Base-by-base conservation (phyloP, 1,140 invertebrate genomes). In the Caenorhabditis briggsae region DNA sequence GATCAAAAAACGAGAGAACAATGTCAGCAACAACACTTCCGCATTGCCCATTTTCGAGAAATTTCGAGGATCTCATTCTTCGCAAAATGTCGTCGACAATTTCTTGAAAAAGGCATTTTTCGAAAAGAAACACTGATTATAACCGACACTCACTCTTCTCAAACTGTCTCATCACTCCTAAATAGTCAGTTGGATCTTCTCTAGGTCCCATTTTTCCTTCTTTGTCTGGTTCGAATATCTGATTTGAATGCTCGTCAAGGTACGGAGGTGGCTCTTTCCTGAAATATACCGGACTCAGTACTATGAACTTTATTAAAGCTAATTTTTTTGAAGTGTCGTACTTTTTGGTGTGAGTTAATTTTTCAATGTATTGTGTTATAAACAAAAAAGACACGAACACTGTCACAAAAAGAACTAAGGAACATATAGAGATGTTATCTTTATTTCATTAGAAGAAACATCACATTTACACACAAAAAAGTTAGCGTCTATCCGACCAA, bases 111-210 rank as follows among this genome's bases (percentile, higher is more conserved):
- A 33, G 33, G 33, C 33, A 33, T 33, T 33, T 33, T 33, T 33
- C 33, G 33, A 33, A 33, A 33, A 33, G 33, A 33, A 33, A 33
- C 33, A 33, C 33, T 33, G 33, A 33, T 33, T 33, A 33, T 33
- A 5, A 5, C 48, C 9, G 8, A 50, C 5, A 23, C 70, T 53
- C 14, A 78, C 70, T 78, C 41, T 78, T 78, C n/a, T 78, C 46
- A 50, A 50, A 78, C 23, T 78, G 70, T 78, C 70, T 48, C 20
- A 50, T 53, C 14, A n/a, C 70, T 12, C 70, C 70, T 14, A 78
- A 78, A 78, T 78, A 78, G n/a, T 78, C 70, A 23, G 70, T 78
- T 78, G 70, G 70, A 50, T 78, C 70, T 12, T 78, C 70, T 78
- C 70, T 78, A 1, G 70, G 70, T 11, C 70, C 70, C 70, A 50